Percentiles rank a stretch among this genome's conserved stretches.
Conservation (phyloP, 2,797 vertebrate species). For the Macropus fuliginosus region DNA sequence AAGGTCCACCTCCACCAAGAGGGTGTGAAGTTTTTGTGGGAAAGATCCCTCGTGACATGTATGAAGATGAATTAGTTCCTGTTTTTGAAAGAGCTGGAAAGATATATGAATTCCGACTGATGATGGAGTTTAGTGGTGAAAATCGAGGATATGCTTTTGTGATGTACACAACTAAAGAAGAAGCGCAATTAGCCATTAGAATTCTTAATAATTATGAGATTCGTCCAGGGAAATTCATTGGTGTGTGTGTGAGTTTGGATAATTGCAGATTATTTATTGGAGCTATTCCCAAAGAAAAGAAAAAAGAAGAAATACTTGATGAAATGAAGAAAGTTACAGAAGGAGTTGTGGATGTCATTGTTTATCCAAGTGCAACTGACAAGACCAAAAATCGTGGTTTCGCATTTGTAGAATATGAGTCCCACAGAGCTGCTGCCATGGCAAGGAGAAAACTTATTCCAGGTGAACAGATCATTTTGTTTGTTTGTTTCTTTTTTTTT, state of each 20-base stretch:
- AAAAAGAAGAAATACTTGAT: constrained; percentile 94
- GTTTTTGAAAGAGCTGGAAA: constrained; percentile 92
- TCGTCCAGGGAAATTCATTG: constrained; percentile 93
- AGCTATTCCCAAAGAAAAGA: constrained; percentile 95
- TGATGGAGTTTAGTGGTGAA: constrained; percentile 99
- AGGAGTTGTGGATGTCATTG: constrained; percentile 95
- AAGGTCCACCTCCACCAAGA: constrained; percentile 93
- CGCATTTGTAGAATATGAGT: constrained; percentile 96
- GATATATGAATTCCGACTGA: constrained; percentile 96
- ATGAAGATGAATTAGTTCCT: constrained; percentile 95
- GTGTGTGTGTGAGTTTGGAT: constrained; percentile 95
- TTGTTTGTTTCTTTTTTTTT: not conserved
- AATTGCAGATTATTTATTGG: constrained; percentile 97
- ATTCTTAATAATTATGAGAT: constrained; percentile 94
- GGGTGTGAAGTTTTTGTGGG: constrained; percentile 98
- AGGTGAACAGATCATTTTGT: constrained; percentile 83
- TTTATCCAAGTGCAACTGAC: constrained; percentile 91
- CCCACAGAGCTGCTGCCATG: constrained; percentile 97
- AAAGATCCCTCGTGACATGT: constrained; percentile 97
- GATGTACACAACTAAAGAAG: constrained; percentile 94
- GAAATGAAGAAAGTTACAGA: constrained; percentile 96
- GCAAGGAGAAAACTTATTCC: constrained; percentile 93
- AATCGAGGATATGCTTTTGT: constrained; percentile 99
- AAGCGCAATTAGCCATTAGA: constrained; percentile 92
- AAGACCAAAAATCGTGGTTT: constrained; percentile 94